Conservation (phyloP, 2,797 vertebrate genomes). For the Thunnus albacares region DNA sequence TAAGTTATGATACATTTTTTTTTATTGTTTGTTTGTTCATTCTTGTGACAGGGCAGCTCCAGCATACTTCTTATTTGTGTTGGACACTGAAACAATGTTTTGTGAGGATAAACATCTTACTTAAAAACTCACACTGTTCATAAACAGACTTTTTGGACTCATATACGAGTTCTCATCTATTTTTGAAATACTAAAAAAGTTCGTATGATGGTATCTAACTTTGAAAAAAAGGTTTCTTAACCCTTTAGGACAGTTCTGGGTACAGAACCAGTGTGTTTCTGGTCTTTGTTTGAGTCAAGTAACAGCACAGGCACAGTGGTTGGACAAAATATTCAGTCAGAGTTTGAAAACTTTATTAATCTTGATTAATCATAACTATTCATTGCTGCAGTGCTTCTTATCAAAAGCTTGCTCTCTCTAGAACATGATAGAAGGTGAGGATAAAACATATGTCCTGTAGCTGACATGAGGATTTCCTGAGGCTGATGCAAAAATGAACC, state of each 20-base stretch:
- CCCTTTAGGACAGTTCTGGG: background rate
- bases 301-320: background rate
- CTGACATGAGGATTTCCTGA: conserved; percentile 39
- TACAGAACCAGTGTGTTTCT: background rate
- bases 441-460: conserved; percentile 24
- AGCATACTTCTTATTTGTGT: background rate
- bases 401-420: conserved; percentile 3
- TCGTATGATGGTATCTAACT: background rate
- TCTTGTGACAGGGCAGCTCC: background rate
- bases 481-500: conserved; percentile 20
- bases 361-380: background rate
- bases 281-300: background rate
- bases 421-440: conserved; percentile 6
- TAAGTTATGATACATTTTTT: background rate
- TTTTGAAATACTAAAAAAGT: background rate
- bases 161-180: background rate
- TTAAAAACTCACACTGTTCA: background rate
- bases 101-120: background rate
- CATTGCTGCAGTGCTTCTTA: background rate
- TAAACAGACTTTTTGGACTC: background rate
- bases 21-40: background rate
- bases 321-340: background rate
- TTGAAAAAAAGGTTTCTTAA: background rate
- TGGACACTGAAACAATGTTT: conserved; percentile 1
- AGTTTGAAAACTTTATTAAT: no score